Percentiles rank a stretch among this genome's conserved stretches.
Conservation (phyloP, 2,888 invertebrate species). For the Criorhina ranunculi region DNA sequence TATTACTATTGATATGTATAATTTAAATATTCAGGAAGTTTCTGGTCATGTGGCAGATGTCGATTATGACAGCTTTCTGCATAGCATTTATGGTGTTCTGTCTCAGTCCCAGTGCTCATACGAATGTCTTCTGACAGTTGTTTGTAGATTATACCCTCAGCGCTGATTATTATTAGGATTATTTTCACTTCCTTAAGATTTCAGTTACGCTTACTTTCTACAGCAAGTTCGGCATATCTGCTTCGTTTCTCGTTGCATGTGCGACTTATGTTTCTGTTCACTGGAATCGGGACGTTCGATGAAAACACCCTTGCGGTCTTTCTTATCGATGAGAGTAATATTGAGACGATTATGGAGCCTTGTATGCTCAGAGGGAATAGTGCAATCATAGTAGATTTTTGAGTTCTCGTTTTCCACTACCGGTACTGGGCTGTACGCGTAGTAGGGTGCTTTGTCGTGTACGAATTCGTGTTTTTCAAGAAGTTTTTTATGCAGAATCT, state of each 20-base stretch:
- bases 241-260: slow-evolving; percentile 6
- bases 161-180: slow-evolving; percentile 7
- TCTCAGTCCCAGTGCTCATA: slow-evolving; percentile 5
- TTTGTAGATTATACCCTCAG: no score
- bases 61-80: slow-evolving; percentile 39
- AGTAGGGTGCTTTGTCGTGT: slow-evolving; percentile 5
- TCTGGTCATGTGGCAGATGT: slow-evolving; percentile 43
- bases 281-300: no score
- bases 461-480: slow-evolving; percentile 18
- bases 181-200: slow-evolving; percentile 4
- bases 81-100: slow-evolving; percentile 8
- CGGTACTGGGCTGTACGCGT: slow-evolving; percentile 5
- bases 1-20: slow-evolving; percentile 2
- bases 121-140: neutral
- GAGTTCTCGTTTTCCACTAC: slow-evolving; percentile 38
- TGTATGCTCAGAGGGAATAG: no score
- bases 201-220: slow-evolving; percentile 1
- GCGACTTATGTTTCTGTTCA: neutral
- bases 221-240: neutral
- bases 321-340: slow-evolving; percentile 27
- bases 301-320: slow-evolving; percentile 17
- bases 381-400: no score
- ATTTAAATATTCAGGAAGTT: slow-evolving; percentile 34
- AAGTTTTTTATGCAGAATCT: slow-evolving; percentile 38
- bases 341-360: slow-evolving; percentile 34